Base-by-base conservation (phyloP, 2,888 invertebrate genomes). In the Orthosia gracilis region DNA sequence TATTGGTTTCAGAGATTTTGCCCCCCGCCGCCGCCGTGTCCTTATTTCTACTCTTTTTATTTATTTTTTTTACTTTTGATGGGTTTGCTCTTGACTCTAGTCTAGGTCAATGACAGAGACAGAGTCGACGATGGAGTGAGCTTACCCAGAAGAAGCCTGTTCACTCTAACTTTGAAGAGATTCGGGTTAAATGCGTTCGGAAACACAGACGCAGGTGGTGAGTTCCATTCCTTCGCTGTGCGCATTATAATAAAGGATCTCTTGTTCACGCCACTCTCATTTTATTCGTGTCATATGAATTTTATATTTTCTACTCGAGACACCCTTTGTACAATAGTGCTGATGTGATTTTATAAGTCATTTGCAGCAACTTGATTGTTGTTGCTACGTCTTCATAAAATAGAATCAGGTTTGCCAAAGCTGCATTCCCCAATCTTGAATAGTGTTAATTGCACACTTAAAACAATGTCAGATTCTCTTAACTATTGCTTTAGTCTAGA, bases 1-100 rank as follows among this genome's bases (percentile, higher is more conserved):
- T 73, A 71, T 84, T 77, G 76, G 57, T 72, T 78, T 59, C 73
- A 49, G 26, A 69, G 59, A 77, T 77, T 74, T 73, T 77, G 69
- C 66, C 49, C 49, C 75, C 49, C 65, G 1, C 40, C 40, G 31
- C 55, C 40, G 12, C 45, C 31, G 49, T 79, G 63, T 65, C 31
- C 57, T 66, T 83, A 66, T 78, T 71, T 61, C 61, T 50, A 77
- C 45, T 58, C n/a, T n/a, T n/a, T n/a, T n/a, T n/a, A n/a, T n/a
- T n/a, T n/a, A n/a, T n/a, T n/a, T n/a, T n/a, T n/a, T n/a, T n/a
- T n/a, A n/a, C n/a, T n/a, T n/a, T n/a, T n/a, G n/a, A n/a, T n/a
- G n/a, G n/a, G n/a, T n/a, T n/a, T n/a, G n/a, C n/a, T n/a, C n/a
- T n/a, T n/a, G n/a, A n/a, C n/a, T n/a, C n/a, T n/a, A n/a, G n/a